These are phyloP conservation scores for Hippoglossus stenolepis DNA, from an alignment of 2,113 vertebrate species.

Conservation along the genomic window DNA sequence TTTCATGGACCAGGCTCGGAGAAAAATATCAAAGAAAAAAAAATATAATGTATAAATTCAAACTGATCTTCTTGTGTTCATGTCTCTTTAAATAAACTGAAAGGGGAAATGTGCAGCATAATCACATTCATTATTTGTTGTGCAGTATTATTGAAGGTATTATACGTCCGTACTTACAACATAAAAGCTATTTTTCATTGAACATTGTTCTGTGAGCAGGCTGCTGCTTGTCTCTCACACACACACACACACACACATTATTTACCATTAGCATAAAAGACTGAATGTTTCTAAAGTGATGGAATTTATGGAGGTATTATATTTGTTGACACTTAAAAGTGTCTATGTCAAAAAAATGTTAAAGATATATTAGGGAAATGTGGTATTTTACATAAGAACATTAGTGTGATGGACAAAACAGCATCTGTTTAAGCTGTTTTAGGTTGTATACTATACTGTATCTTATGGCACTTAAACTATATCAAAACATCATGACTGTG, in stretches of 20 bases:
- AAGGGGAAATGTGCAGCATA: background rate
- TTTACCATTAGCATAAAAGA: background rate
- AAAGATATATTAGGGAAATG: background rate
- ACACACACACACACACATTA: too few species aligned
- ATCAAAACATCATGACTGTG: constrained; percentile 16
- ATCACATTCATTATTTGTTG: background rate
- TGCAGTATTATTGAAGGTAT: background rate
- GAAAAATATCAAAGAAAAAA: background rate
- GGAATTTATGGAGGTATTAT: background rate
- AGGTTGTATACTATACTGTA: background rate
- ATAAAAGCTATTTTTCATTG: background rate
- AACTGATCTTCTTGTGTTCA: background rate
- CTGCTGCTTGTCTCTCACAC: too few species aligned
- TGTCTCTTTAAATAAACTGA: background rate
- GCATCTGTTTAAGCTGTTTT: background rate
- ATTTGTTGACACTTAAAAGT: background rate
- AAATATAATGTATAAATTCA: background rate
- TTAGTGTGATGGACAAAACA: background rate
- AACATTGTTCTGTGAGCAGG: background rate
- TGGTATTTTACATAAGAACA: background rate
- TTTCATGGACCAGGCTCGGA: background rate
- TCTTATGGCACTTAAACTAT: background rate
- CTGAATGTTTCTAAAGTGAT: background rate
- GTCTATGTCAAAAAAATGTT: too few species aligned
- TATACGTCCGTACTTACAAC: background rate